These are phyloP conservation scores for Rattus rattus DNA, from an alignment of 2,113 vertebrate genomes.

Conservation along the genomic window DNA sequence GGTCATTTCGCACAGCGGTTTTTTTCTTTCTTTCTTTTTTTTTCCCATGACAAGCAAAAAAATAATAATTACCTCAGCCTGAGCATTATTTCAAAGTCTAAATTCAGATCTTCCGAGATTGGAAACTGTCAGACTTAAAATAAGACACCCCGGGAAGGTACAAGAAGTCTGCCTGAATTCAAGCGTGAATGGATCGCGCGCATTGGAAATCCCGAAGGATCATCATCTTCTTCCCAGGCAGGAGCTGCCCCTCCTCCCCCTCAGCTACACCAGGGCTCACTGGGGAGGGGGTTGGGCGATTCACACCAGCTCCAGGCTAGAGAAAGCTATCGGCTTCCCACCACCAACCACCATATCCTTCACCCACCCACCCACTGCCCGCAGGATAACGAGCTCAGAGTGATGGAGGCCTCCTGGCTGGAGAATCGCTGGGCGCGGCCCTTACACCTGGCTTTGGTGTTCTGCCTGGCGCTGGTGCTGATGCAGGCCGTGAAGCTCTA, in stretches of 20 bases:
- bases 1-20: not conserved
- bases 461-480: constrained; percentile 71
- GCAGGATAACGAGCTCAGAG: accelerated
- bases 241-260: not conserved
- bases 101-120: not conserved
- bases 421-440: constrained; percentile 69
- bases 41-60: constrained; percentile 30
- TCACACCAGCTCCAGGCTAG: accelerated
- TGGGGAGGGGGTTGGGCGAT: not conserved
- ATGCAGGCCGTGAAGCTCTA: constrained; percentile 77
- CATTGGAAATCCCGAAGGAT: not conserved
- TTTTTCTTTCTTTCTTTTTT: not conserved
- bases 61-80: constrained; percentile 5
- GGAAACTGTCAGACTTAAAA: not conserved
- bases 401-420: constrained; percentile 69
- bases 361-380: not conserved
- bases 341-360: not conserved
- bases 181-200: not conserved
- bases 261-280: accelerated
- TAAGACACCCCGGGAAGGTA: not conserved
- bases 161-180: not conserved
- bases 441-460: constrained; percentile 66
- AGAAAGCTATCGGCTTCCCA: not conserved
- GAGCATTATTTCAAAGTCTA: constrained; percentile 50
- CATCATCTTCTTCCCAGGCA: not conserved